Conservation (phyloP, 2,888 invertebrate genomes). For the Eurytoma californica region DNA sequence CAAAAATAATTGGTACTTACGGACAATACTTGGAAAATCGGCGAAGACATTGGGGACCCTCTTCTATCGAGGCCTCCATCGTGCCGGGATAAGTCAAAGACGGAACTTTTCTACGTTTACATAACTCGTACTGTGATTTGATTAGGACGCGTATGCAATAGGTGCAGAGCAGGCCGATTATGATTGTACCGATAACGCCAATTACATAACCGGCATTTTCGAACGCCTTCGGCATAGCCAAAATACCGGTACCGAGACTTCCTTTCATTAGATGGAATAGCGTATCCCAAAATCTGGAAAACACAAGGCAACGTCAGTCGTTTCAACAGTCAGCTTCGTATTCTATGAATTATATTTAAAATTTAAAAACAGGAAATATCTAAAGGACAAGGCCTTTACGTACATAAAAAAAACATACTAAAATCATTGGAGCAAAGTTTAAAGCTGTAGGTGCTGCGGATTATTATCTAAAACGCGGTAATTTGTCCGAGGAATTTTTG, state of each 20-base stretch:
- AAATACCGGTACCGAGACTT: slow-evolving; percentile 92
- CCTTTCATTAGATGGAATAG: slow-evolving; percentile 91
- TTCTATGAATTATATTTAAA: neutral
- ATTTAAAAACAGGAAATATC: too few species aligned
- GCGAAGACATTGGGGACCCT: slow-evolving; percentile 84
- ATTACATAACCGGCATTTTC: slow-evolving; percentile 88
- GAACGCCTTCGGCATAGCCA: slow-evolving; percentile 93
- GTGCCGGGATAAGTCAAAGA: slow-evolving; percentile 88
- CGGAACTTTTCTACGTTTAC: slow-evolving; percentile 76
- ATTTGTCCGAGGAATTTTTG: neutral
- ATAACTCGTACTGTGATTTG: slow-evolving; percentile 79
- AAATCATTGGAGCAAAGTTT: too few species aligned
- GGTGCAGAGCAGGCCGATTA: slow-evolving; percentile 92
- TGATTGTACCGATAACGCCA: slow-evolving; percentile 86
- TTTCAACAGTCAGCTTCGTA: neutral
- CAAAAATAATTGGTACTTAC: slow-evolving; percentile 48
- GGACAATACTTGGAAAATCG: slow-evolving; percentile 51
- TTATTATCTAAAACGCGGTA: neutral
- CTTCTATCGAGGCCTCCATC: slow-evolving; percentile 85
- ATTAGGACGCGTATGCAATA: slow-evolving; percentile 95
- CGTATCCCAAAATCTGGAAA: slow-evolving; percentile 84
- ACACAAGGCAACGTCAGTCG: slow-evolving; percentile 53
- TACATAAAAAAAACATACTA: too few species aligned
- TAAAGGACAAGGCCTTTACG: too few species aligned
- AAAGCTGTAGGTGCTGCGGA: too few species aligned